Percentiles rank a stretch among this genome's conserved stretches.
These are phyloP conservation scores for Epiperipatus broadwayi DNA, from an alignment of 2,888 invertebrate genomes.

Conservation along the genomic window DNA sequence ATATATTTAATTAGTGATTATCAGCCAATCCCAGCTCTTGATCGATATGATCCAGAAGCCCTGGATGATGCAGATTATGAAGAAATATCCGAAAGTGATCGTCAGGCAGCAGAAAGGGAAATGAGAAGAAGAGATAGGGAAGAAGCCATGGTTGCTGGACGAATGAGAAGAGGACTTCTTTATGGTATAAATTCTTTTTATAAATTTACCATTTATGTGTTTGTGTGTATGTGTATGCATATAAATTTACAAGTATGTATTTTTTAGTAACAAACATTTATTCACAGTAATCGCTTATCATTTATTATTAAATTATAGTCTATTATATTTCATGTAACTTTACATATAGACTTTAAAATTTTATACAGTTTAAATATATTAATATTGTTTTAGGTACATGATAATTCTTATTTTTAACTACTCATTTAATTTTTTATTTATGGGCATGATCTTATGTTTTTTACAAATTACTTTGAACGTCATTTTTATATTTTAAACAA, in stretches of 20 bases:
- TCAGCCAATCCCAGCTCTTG: slow-evolving; percentile 81
- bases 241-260: slow-evolving; percentile 9
- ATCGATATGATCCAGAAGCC: slow-evolving; percentile 67
- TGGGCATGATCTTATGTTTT: too few species aligned
- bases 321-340: too few species aligned
- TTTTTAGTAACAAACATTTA: background rate
- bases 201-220: slow-evolving; percentile 6
- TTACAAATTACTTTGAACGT: too few species aligned
- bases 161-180: slow-evolving; percentile 54
- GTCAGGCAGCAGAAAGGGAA: slow-evolving; percentile 73
- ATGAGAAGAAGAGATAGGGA: slow-evolving; percentile 68
- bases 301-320: too few species aligned
- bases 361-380: too few species aligned
- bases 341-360: too few species aligned
- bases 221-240: background rate
- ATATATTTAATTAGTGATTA: slow-evolving; percentile 72
- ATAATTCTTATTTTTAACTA: too few species aligned
- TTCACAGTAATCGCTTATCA: too few species aligned
- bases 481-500: too few species aligned
- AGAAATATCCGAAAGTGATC: slow-evolving; percentile 62
- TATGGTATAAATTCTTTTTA: slow-evolving; percentile 9
- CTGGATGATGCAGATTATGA: slow-evolving; percentile 66
- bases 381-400: too few species aligned
- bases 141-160: slow-evolving; percentile 40
- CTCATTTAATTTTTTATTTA: too few species aligned